phyloP scores from a whole-genome alignment of 2,797 vertebrate species.

The Paramormyrops hopkinsi region DNA sequence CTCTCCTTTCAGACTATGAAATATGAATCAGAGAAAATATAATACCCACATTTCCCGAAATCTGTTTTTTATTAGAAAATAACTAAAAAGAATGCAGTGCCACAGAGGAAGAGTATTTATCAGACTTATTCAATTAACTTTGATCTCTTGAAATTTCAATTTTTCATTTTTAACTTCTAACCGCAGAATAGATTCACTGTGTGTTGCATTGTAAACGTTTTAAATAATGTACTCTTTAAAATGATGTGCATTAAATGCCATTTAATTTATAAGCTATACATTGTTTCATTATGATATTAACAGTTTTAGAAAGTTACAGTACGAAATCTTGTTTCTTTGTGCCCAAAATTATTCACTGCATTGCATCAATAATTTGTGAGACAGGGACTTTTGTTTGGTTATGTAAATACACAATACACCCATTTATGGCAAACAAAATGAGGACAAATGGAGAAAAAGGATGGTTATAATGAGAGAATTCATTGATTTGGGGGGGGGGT shows the following conservation, averaged over 20 bases:
- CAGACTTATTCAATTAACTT: conserved; percentile 26
- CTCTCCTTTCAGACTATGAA: neutral
- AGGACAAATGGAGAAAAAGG: neutral
- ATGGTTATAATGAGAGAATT: neutral
- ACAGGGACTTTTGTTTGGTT: neutral
- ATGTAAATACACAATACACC: neutral
- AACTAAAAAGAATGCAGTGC: neutral
- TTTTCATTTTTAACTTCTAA: conserved; percentile 16
- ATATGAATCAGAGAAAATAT: conserved; percentile 2
- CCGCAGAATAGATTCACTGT: neutral
- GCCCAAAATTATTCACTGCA: neutral
- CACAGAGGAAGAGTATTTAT: neutral
- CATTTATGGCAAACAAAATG: neutral
- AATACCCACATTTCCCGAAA: neutral
- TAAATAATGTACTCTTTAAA: neutral
- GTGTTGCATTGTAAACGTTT: neutral
- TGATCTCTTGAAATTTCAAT: conserved; percentile 22
- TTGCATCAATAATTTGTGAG: neutral
- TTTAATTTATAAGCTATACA: neutral
- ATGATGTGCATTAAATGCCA: neutral
- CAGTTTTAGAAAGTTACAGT: neutral
- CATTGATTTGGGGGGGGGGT: neutral
- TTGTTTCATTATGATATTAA: neutral
- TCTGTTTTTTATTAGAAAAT: conserved; percentile 18
- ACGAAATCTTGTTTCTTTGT: neutral